Percentiles rank a stretch among this genome's conserved stretches.
Evolutionary conservation across 2,797 vertebrate species (phyloP).

Genomic region (Fistularia tabacaria): DNA sequence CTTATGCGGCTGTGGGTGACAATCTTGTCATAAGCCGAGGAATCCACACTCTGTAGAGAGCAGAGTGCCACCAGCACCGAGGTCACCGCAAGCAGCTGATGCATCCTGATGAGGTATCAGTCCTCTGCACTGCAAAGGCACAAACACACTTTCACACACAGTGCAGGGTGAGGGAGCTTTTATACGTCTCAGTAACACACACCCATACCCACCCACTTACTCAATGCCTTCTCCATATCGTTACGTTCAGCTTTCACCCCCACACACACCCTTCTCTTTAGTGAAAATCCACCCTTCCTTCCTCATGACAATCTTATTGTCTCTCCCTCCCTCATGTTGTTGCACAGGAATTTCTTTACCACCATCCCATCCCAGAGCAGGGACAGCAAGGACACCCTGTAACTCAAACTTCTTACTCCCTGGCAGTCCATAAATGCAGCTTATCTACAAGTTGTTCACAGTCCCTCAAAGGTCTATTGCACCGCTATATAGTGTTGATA

Average conservation of each 20-base stretch:
- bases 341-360: slow-evolving; percentile 31
- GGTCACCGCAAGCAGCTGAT: slow-evolving; percentile 66
- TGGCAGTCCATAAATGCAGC: neutral
- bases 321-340: slow-evolving; percentile 26
- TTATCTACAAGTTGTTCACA: neutral
- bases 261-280: slow-evolving; percentile 1
- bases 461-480: neutral
- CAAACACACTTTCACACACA: slow-evolving; percentile 41
- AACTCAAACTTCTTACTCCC: slow-evolving; percentile 1
- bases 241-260: slow-evolving; percentile 17
- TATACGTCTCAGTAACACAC: slow-evolving; percentile 68
- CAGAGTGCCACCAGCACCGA: slow-evolving; percentile 74
- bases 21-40: slow-evolving; percentile 94
- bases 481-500: neutral
- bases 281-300: slow-evolving; percentile 29
- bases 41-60: slow-evolving; percentile 75
- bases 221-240: slow-evolving; percentile 46
- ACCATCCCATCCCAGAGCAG: slow-evolving; percentile 62
- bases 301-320: slow-evolving; percentile 7
- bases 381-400: slow-evolving; percentile 53
- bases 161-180: slow-evolving; percentile 76
- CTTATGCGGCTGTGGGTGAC: slow-evolving; percentile 93
- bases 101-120: slow-evolving; percentile 76
- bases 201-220: slow-evolving; percentile 41
- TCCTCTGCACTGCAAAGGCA: slow-evolving; percentile 35